These are phyloP conservation scores for Paramormyrops hopkinsi DNA, from an alignment of 2,797 vertebrate genomes.

Conservation along the genomic window DNA sequence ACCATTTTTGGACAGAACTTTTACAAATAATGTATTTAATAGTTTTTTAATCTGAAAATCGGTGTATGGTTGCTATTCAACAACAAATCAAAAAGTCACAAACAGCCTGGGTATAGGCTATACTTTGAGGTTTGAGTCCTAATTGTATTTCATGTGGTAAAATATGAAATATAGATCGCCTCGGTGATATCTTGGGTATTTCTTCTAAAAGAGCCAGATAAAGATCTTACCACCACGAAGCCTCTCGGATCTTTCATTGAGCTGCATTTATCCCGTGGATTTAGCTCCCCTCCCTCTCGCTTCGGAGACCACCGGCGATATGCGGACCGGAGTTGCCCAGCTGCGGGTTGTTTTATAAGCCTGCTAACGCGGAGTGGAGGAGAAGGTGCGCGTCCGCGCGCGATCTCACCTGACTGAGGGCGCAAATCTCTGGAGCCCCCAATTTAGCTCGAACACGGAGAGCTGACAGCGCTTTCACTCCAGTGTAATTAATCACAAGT, in stretches of 20 bases:
- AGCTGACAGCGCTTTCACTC: conserved; percentile 52
- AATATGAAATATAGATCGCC: neutral
- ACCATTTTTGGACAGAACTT: neutral
- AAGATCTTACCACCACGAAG: conserved; percentile 47
- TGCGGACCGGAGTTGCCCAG: conserved; percentile 25
- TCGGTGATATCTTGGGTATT: neutral
- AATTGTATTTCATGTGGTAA: neutral
- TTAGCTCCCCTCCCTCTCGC: conserved; percentile 16
- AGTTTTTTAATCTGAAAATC: neutral
- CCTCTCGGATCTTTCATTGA: conserved; percentile 38
- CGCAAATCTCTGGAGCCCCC: conserved; percentile 54
- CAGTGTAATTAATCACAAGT: conserved; percentile 61
- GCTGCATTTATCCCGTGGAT: conserved; percentile 46
- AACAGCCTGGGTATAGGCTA: neutral
- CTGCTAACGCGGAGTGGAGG: conserved; percentile 32
- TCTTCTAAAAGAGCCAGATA: neutral
- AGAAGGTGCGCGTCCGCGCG: conserved; percentile 40
- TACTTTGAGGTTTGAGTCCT: neutral
- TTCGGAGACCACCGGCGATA: conserved; percentile 17
- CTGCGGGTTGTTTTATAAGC: conserved; percentile 44
- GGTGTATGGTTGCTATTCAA: neutral
- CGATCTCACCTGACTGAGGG: conserved; percentile 54
- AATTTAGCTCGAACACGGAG: conserved; percentile 60
- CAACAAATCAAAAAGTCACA: neutral
- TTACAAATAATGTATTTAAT: neutral